Conservation (phyloP, 2,888 invertebrate genomes). For the Trileptium ribeirensis region DNA sequence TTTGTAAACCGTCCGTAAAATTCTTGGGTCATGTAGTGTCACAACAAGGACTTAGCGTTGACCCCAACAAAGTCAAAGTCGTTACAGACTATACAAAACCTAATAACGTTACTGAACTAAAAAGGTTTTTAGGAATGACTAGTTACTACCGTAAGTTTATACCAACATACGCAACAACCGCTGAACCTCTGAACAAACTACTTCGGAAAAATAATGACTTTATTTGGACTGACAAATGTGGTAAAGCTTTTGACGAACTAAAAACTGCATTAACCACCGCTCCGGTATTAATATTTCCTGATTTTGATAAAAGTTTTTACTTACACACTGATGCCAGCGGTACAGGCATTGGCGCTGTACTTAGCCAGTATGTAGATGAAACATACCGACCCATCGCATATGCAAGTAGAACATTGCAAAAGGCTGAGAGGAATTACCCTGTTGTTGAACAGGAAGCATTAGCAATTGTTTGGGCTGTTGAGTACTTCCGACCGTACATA, state of each 20-base stretch:
- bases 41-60: background rate
- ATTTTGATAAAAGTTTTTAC: no score
- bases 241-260: constrained; percentile 22
- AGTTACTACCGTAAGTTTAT: constrained; percentile 46
- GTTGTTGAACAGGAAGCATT: no score
- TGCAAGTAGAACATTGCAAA: no score
- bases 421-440: no score
- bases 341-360: no score
- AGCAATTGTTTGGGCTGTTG: no score
- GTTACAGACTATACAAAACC: background rate
- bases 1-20: background rate
- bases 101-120: background rate
- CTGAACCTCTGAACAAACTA: constrained; percentile 20
- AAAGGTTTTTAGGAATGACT: constrained; percentile 42
- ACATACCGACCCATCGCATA: no score
- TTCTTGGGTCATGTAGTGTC: constrained; percentile 4
- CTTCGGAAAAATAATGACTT: constrained; percentile 13
- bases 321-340: no score
- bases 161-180: constrained; percentile 13
- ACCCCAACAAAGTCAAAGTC: background rate
- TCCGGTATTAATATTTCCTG: no score
- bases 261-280: no score
- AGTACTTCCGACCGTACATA: no score
- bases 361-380: no score
- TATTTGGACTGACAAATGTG: constrained; percentile 26